Evolutionary conservation across 2,888 invertebrate species (phyloP).

Genomic region (Pachliopta kotzebuea): DNA sequence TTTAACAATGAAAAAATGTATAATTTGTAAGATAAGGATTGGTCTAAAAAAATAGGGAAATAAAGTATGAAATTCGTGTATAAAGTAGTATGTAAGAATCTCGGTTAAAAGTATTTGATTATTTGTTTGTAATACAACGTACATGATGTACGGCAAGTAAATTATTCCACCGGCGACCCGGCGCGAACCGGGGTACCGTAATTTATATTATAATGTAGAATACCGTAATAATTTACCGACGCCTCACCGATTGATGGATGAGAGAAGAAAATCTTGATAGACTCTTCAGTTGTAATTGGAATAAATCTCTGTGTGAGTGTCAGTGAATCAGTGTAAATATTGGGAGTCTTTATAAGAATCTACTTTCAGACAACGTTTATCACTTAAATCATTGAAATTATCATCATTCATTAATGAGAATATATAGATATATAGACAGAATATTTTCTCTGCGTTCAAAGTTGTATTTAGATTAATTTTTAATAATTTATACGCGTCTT

Average conservation of each 20-base stretch:
- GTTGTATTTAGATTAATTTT: too few species aligned
- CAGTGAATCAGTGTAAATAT: neutral
- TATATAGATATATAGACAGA: too few species aligned
- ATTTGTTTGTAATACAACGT: neutral
- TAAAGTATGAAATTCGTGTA: neutral
- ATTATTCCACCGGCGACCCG: slow-evolving; percentile 27
- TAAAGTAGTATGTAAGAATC: neutral
- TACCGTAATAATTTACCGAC: slow-evolving; percentile 34
- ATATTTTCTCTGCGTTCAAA: too few species aligned
- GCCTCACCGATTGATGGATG: slow-evolving; percentile 42
- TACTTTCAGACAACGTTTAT: neutral
- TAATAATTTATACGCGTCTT: too few species aligned
- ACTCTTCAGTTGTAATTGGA: slow-evolving; percentile 32
- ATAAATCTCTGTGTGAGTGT: neutral
- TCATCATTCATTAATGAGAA: too few species aligned
- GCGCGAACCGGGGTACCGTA: slow-evolving; percentile 27
- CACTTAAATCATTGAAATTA: too few species aligned
- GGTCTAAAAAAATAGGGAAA: neutral
- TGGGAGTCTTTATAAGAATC: neutral
- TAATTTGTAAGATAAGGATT: too few species aligned
- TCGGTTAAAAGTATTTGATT: neutral
- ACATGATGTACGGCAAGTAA: slow-evolving; percentile 21
- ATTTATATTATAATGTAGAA: slow-evolving; percentile 42
- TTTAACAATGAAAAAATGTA: too few species aligned
- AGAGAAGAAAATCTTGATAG: slow-evolving; percentile 29